phyloP scores from a whole-genome alignment of 2,797 vertebrate genomes.

The Aulostomus chinensis region DNA sequence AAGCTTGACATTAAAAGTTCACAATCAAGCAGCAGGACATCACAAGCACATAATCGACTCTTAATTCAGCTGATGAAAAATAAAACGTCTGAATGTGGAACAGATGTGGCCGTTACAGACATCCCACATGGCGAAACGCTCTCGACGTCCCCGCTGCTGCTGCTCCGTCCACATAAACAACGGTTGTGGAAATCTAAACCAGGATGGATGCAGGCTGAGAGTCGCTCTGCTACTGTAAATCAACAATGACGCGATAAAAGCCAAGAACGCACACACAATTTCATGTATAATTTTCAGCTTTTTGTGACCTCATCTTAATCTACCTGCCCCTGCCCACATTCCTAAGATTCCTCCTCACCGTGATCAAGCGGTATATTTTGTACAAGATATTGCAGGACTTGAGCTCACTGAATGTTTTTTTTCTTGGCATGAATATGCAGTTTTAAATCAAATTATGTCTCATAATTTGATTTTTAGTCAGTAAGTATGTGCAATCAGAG shows the following conservation, averaged over 20 bases:
- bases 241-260: slow-evolving; percentile 2
- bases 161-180: background rate
- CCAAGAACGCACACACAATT: background rate
- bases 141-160: background rate
- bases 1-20: slow-evolving; percentile 47
- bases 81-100: slow-evolving; percentile 20
- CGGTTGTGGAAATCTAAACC: background rate
- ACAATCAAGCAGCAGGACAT: slow-evolving; percentile 51
- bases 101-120: slow-evolving; percentile 32
- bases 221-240: background rate
- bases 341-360: slow-evolving; percentile 9
- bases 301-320: background rate
- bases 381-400: background rate
- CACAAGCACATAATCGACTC: slow-evolving; percentile 20
- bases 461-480: background rate
- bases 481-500: background rate
- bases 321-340: slow-evolving; percentile 4
- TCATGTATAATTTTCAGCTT: slow-evolving; percentile 1
- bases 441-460: slow-evolving; percentile 3
- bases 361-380: too few relatives aligned
- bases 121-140: background rate
- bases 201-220: slow-evolving; percentile 1
- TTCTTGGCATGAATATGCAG: background rate
- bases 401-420: background rate
- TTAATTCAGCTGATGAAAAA: slow-evolving; percentile 21